These are phyloP conservation scores for Meloidogyne hapla DNA, from an alignment of 1,140 invertebrate species.

Conservation along the genomic window DNA sequence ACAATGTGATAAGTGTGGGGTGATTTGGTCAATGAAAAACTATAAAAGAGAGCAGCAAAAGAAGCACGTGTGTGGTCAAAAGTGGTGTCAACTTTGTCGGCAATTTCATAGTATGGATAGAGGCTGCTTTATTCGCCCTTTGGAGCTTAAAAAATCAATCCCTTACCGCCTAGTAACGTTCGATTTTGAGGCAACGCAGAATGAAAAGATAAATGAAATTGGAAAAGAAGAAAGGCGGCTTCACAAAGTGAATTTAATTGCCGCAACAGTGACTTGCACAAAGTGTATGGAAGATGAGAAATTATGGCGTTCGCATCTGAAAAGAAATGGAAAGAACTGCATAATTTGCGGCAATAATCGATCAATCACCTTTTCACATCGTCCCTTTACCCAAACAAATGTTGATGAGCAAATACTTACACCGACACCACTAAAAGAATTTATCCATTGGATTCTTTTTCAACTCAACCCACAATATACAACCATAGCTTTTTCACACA, in stretches of 20 bases:
- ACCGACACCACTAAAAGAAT: no score
- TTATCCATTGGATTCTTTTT: no score
- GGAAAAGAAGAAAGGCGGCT: not conserved
- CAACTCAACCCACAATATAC: no score
- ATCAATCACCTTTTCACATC: no score
- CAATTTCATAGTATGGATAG: not conserved
- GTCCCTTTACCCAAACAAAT: no score
- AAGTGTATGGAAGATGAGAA: not conserved
- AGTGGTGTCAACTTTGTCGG: not conserved
- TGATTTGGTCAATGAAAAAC: not conserved
- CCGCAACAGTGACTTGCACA: not conserved
- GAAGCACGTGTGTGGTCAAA: not conserved
- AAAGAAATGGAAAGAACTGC: no score
- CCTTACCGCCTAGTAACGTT: not conserved
- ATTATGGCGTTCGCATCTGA: not conserved
- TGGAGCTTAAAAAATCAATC: not conserved
- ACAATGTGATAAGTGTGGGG: not conserved
- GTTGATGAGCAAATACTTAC: no score
- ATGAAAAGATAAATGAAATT: not conserved
- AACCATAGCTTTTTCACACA: no score
- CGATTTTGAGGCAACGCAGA: constrained; percentile 9
- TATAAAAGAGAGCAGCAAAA: not conserved
- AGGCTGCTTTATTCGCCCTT: not conserved
- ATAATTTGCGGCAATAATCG: no score
- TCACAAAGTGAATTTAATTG: not conserved